Percentiles rank a stretch among this genome's conserved stretches.
phyloP scores from a whole-genome alignment of 2,797 vertebrate genomes.

The Danio jaintianensis region DNA sequence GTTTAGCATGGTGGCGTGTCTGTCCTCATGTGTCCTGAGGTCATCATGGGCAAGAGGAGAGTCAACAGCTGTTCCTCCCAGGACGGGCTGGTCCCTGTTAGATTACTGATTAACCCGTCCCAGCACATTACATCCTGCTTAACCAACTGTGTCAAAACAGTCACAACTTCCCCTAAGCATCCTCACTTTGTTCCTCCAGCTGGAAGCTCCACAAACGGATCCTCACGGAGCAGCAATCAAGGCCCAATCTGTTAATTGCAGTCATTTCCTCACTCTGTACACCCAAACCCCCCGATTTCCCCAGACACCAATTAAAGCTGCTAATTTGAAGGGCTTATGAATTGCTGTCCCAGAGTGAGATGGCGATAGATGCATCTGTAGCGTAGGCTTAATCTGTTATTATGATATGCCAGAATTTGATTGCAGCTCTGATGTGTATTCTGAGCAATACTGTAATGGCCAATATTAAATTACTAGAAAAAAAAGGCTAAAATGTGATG shows the following conservation, averaged over 20 bases:
- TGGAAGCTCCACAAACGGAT: constrained; percentile 44
- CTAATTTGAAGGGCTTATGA: constrained; percentile 59
- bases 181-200: constrained; percentile 46
- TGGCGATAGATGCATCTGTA: constrained; percentile 12
- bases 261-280: constrained; percentile 55
- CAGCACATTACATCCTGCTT: constrained; percentile 39
- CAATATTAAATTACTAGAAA: no score
- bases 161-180: constrained; percentile 28
- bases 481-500: no score
- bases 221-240: constrained; percentile 52
- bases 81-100: background rate
- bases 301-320: constrained; percentile 56
- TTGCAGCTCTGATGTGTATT: background rate
- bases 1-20: background rate
- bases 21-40: background rate
- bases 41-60: constrained; percentile 13
- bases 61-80: constrained; percentile 41
- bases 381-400: background rate
- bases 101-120: constrained; percentile 44
- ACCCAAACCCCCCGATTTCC: constrained; percentile 40
- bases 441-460: no score
- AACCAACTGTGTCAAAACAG: constrained; percentile 48
- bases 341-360: constrained; percentile 23
- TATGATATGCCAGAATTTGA: background rate
- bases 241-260: constrained; percentile 56